Conservation (phyloP, 2,888 invertebrate species). For the Spicauda simplicius region DNA sequence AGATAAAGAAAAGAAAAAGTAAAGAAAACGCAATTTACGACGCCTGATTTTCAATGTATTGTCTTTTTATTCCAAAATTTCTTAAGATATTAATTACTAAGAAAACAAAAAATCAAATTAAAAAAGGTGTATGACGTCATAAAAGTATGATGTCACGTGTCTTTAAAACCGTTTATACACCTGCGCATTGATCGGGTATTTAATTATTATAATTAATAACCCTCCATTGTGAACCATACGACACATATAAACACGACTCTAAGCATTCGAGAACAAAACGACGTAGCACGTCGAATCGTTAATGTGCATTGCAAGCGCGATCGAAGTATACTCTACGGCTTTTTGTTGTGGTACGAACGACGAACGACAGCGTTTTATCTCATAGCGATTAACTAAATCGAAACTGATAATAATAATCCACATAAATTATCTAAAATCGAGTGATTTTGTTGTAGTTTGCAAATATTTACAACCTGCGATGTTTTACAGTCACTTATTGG, state of each 20-base stretch:
- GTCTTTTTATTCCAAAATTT: no score
- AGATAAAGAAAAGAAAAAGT: no score
- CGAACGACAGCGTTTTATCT: slow-evolving; percentile 25
- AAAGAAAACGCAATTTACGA: no score
- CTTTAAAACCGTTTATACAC: slow-evolving; percentile 34
- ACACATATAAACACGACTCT: slow-evolving; percentile 28
- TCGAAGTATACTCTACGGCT: slow-evolving; percentile 40
- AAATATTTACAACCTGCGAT: no score
- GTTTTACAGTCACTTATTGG: no score
- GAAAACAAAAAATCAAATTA: neutral
- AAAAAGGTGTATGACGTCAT: neutral
- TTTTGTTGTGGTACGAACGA: slow-evolving; percentile 28
- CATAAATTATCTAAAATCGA: no score
- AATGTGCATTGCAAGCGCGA: slow-evolving; percentile 61
- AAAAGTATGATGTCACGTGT: neutral
- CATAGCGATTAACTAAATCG: neutral
- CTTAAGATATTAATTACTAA: neutral
- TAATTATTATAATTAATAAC: slow-evolving; percentile 33
- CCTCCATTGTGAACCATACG: slow-evolving; percentile 19
- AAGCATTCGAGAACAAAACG: slow-evolving; percentile 33
- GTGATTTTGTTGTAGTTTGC: no score
- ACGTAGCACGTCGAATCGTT: slow-evolving; percentile 65
- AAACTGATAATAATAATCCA: neutral
- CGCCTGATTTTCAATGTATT: no score
- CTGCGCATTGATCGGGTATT: slow-evolving; percentile 11